Evolutionary conservation across 2,113 vertebrate genomes (phyloP).

Genomic region (Oenanthe oenanthe): DNA sequence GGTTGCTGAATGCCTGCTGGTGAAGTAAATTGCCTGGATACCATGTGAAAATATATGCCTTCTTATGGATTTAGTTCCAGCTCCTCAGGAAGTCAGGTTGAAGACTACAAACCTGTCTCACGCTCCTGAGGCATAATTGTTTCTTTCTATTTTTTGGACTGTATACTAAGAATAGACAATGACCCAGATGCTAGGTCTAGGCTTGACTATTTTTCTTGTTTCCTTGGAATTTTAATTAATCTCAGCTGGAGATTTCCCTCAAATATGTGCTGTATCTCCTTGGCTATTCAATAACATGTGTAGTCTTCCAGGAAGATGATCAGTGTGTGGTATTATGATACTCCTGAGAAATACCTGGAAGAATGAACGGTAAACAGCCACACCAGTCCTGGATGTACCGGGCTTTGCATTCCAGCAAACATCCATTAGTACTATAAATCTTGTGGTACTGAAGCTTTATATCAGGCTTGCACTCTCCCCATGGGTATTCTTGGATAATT

Average conservation of each 20-base stretch:
- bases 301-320: not conserved
- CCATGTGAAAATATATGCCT: not conserved
- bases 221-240: not conserved
- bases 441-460: constrained; percentile 59
- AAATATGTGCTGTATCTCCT: not conserved
- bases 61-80: not conserved
- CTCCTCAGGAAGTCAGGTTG: not conserved
- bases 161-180: not conserved
- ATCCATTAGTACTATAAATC: constrained; percentile 75
- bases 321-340: not conserved
- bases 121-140: not conserved
- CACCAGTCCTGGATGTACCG: constrained; percentile 69
- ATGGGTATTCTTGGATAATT: constrained; percentile 78
- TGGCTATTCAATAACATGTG: not conserved
- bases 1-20: not conserved
- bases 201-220: not conserved
- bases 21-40: not conserved
- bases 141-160: not conserved
- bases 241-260: not conserved
- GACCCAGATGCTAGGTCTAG: not conserved
- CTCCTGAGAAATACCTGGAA: constrained; percentile 74
- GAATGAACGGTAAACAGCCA: constrained; percentile 76
- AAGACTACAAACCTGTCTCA: not conserved
- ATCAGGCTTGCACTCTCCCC: constrained; percentile 81
- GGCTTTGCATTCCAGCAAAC: constrained; percentile 79